Evolutionary conservation across 2,113 vertebrate species (phyloP), one percentile per base, ranked within the genome.

Genomic region (Lamprologus tigripictilis): DNA sequence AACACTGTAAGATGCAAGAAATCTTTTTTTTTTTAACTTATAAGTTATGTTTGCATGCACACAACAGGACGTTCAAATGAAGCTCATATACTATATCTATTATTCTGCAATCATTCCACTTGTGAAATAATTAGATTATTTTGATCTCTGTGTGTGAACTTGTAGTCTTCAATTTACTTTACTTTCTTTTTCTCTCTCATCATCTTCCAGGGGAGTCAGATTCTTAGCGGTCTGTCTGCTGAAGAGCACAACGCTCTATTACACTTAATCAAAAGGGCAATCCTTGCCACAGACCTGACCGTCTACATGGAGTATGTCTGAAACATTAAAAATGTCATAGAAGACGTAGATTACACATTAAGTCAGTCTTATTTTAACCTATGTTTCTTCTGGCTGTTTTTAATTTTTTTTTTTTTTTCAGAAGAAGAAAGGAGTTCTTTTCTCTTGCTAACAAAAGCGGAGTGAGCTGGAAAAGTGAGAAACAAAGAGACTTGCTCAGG

Each of bases 211-310:
- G 98, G 97, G 78, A 98, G 98, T 93, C 97, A 98, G 96, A 99
- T 99, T 92, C 97, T 99, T 89, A 97, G 97, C 26, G 94, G 92
- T 61, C 97, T 99, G 83, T 98, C 98, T 79, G 90, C 97, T 47
- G 97, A 98, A 47, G 97, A 98, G 81, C 98, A 98, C 90, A 97
- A 95, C 92, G 84, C 95, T 78, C 96, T 96, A 0, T 61, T 98
- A 92, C 97, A 96, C 89, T 97, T 98, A 94, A 97, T 98, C 92
- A 98, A 99, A 93, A 97, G 97, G 83, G 97, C 98, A 35, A 98
- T 99, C 94, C 96, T 99, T 86, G 97, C 98, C 71, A 99, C 98
- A 84, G 98, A 99, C 90, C 93, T 99, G 49, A 96, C 97, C 4
- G 93, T 98, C 33, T 98, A 97, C 81, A 97, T 98, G 91, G 97